Evolutionary conservation across 2,797 vertebrate species (phyloP).

Genomic region (Sebastes kiyomatsui): DNA sequence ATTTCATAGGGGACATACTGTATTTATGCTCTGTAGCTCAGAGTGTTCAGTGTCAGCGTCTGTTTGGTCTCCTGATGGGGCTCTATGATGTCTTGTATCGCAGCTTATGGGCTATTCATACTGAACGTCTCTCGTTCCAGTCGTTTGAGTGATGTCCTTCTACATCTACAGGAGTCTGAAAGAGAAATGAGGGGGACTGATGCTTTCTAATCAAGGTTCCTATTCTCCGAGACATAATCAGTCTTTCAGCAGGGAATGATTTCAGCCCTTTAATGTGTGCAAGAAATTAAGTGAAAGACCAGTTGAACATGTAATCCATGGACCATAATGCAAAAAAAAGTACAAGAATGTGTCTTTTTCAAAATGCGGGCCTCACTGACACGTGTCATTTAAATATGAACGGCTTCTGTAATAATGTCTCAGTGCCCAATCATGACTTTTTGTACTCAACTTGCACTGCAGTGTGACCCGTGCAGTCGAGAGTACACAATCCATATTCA

Average conservation of each 20-base stretch:
- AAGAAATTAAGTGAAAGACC: background rate
- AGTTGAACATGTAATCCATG: background rate
- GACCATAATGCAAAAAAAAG: background rate
- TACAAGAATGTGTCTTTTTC: background rate
- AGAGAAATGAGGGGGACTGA: background rate
- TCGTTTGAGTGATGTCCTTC: background rate
- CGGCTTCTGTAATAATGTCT: background rate
- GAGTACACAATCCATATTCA: background rate
- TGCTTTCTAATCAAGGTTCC: slow-evolving; percentile 2
- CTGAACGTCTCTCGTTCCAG: background rate
- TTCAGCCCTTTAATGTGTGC: slow-evolving; percentile 23
- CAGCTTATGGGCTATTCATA: background rate
- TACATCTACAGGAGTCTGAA: background rate
- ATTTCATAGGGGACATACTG: slow-evolving; percentile 18
- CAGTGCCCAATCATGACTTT: background rate
- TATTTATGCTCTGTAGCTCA: background rate
- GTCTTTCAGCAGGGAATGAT: background rate
- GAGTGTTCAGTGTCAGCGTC: background rate
- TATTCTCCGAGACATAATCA: slow-evolving; percentile 1
- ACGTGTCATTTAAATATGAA: background rate
- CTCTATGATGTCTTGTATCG: background rate
- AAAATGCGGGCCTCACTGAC: background rate
- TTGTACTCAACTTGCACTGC: background rate
- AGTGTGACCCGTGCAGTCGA: background rate
- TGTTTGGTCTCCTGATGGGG: background rate